These are phyloP conservation scores for Neogale vison DNA, from an alignment of 2,113 vertebrate genomes.

Conservation along the genomic window DNA sequence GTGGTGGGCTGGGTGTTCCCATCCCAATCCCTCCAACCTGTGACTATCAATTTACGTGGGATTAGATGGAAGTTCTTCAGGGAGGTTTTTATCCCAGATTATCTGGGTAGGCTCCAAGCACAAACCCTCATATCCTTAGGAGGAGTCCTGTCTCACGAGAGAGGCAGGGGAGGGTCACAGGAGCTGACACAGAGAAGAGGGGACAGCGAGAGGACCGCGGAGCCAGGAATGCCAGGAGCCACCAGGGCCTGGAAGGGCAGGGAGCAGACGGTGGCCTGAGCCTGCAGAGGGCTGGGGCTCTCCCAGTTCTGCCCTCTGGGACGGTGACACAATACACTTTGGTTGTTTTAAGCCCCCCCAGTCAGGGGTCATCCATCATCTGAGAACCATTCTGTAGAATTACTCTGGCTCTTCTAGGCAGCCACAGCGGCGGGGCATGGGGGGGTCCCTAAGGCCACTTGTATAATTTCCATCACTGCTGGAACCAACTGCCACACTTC, in stretches of 20 bases:
- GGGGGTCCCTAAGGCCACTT: background rate
- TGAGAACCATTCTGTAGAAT: background rate
- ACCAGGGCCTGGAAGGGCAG: background rate
- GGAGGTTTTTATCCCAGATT: background rate
- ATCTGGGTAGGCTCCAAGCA: no score
- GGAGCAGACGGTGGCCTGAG: background rate
- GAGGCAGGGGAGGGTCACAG: background rate
- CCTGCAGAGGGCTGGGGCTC: background rate
- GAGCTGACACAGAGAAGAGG: background rate
- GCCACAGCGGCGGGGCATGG: fast-evolving
- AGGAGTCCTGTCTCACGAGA: fast-evolving
- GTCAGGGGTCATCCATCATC: background rate
- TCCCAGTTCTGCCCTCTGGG: background rate
- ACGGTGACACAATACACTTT: background rate
- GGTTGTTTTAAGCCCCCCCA: background rate
- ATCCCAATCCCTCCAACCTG: no score
- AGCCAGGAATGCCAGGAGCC: background rate
- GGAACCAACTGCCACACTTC: background rate
- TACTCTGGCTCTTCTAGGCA: background rate
- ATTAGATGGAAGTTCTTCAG: background rate
- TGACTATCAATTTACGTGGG: background rate
- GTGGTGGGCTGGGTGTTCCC: no score
- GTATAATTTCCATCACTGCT: background rate
- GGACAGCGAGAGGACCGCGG: background rate
- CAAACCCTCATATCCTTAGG: no score